Conservation (phyloP, 35 echinoderm and acorn worm species). For the Heliocidaris tuberculata region DNA sequence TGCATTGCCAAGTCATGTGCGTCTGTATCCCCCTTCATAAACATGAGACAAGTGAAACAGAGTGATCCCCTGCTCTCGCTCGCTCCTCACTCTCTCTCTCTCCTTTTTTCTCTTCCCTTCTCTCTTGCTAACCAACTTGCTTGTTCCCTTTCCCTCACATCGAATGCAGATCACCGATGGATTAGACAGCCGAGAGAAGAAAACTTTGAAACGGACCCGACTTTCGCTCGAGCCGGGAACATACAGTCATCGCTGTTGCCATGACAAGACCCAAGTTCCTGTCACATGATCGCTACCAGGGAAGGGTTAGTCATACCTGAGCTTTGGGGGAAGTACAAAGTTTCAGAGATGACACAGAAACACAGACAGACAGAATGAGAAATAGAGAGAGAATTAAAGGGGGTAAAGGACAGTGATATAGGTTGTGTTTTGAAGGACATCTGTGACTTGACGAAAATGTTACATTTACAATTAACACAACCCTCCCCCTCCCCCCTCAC, state of each 20-base stretch:
- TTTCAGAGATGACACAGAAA: background rate
- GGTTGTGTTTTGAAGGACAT: too few species aligned
- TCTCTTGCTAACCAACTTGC: background rate
- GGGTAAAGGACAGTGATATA: background rate
- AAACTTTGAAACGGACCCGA: background rate
- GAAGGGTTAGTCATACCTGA: conserved; percentile 32
- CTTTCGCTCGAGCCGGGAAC: background rate
- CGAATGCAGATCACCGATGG: background rate
- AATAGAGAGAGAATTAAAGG: background rate
- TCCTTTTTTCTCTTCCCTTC: background rate
- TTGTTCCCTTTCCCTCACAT: background rate
- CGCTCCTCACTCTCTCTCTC: background rate
- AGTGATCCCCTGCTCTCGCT: background rate
- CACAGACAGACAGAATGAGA: background rate
- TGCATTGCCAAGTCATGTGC: conserved; percentile 9
- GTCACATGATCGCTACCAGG: background rate
- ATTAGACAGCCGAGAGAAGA: background rate
- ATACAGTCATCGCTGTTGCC: conserved; percentile 34
- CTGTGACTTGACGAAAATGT: too few species aligned
- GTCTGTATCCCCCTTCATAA: background rate
- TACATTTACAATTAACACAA: too few species aligned
- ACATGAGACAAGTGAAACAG: background rate
- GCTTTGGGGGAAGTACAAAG: background rate
- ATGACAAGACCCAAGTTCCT: background rate
- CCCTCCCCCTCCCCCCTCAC: too few species aligned